Percentiles rank a stretch among this genome's conserved stretches.
These are phyloP conservation scores for Melangyna quadrimaculata DNA, from an alignment of 2,888 invertebrate species.

Conservation along the genomic window DNA sequence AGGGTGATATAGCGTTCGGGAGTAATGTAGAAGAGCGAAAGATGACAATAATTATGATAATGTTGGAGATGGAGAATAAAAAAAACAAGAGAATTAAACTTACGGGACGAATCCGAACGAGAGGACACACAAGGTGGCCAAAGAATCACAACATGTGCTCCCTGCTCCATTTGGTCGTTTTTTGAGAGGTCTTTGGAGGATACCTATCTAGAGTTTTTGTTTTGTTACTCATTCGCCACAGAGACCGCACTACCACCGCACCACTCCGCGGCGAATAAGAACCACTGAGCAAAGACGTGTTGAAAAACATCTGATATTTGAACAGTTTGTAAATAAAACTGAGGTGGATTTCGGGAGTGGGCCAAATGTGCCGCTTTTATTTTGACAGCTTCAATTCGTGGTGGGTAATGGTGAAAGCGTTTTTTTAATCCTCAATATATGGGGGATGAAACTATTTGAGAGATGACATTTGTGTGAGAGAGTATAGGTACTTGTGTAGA, in stretches of 20 bases:
- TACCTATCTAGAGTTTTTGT: constrained; percentile 43
- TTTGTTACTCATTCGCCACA: constrained; percentile 68
- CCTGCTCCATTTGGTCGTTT: constrained; percentile 22
- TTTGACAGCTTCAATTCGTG: neutral
- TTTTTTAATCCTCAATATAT: neutral
- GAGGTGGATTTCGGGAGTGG: constrained; percentile 56
- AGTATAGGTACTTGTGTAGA: neutral
- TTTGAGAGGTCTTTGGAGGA: constrained; percentile 28
- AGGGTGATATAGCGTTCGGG: neutral
- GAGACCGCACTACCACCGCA: constrained; percentile 20
- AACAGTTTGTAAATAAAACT: constrained; percentile 55
- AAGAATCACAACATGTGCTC: constrained; percentile 59
- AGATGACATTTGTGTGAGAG: neutral
- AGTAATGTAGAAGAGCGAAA: neutral
- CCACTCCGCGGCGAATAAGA: constrained; percentile 34
- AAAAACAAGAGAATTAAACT: constrained; percentile 61
- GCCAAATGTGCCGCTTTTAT: constrained; percentile 44
- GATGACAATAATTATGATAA: constrained; percentile 37
- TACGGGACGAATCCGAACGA: constrained; percentile 27
- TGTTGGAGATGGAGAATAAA: constrained; percentile 49
- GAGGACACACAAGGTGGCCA: constrained; percentile 47
- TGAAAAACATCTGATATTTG: constrained; percentile 53
- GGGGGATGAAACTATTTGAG: neutral
- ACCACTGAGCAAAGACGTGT: neutral
- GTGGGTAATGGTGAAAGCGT: constrained; percentile 43